Percentiles rank a stretch among this genome's conserved stretches.
Conservation (phyloP, 2,113 vertebrate genomes). For the Alaudala cheleensis region DNA sequence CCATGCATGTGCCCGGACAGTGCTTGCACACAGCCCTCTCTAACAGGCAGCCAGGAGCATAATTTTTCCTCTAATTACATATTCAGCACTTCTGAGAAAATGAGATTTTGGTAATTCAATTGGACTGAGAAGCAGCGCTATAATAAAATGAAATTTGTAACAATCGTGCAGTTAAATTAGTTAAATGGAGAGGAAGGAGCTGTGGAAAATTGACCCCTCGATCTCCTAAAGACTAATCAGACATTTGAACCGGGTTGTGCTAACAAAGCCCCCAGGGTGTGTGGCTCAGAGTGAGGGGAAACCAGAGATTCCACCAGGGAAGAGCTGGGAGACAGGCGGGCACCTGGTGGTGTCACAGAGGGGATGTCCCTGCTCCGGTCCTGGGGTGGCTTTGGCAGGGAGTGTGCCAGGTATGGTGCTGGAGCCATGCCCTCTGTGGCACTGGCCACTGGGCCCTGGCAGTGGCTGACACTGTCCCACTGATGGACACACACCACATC, state of each 20-base stretch:
- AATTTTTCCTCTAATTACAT: slow-evolving; percentile 86
- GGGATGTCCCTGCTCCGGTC: accelerated
- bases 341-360: accelerated
- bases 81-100: slow-evolving; percentile 93
- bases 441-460: background rate
- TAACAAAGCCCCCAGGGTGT: slow-evolving; percentile 60
- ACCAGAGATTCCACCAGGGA: background rate
- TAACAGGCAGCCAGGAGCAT: slow-evolving; percentile 79
- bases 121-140: slow-evolving; percentile 84
- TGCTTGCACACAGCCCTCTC: slow-evolving; percentile 50
- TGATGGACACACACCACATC: accelerated
- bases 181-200: slow-evolving; percentile 86
- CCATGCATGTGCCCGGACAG: background rate
- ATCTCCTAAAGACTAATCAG: slow-evolving; percentile 81
- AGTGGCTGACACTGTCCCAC: accelerated
- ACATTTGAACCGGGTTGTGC: slow-evolving; percentile 70
- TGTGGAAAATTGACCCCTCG: slow-evolving; percentile 78
- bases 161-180: slow-evolving; percentile 83
- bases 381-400: background rate
- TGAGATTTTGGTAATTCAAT: slow-evolving; percentile 94
- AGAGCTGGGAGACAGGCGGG: background rate
- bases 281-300: background rate
- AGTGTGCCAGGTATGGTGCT: accelerated
- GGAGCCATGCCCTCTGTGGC: background rate
- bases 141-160: slow-evolving; percentile 88